Evolutionary conservation across 2,888 invertebrate species (phyloP).

Genomic region (Hanleya hanleyi): DNA sequence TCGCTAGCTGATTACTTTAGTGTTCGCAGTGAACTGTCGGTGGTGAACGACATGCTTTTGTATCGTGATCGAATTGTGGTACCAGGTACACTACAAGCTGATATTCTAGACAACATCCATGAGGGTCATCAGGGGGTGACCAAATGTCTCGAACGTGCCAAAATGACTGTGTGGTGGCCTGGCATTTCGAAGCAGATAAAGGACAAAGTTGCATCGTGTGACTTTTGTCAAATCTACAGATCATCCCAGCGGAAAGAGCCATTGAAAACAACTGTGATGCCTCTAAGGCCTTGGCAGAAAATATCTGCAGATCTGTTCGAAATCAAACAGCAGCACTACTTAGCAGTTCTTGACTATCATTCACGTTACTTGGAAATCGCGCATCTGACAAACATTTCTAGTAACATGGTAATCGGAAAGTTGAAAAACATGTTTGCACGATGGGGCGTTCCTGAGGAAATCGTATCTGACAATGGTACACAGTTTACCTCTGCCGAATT

Average conservation of each 20-base stretch:
- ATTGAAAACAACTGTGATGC: slow-evolving; percentile 26
- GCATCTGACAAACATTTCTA: slow-evolving; percentile 15
- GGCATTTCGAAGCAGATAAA: slow-evolving; percentile 24
- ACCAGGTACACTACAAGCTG: not conserved
- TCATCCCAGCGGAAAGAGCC: slow-evolving; percentile 34
- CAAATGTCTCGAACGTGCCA: not conserved
- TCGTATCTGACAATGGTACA: slow-evolving; percentile 30
- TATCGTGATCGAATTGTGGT: not conserved
- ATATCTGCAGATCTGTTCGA: slow-evolving; percentile 36
- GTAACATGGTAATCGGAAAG: slow-evolving; percentile 22
- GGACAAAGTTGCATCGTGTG: slow-evolving; percentile 18
- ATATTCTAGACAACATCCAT: slow-evolving; percentile 25
- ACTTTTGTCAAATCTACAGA: slow-evolving; percentile 25
- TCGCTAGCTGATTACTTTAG: too few relatives aligned
- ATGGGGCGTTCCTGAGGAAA: slow-evolving; percentile 30
- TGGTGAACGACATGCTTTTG: too few relatives aligned
- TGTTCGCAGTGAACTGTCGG: too few relatives aligned
- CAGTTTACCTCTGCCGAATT: slow-evolving; percentile 32
- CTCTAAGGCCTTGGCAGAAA: slow-evolving; percentile 34
- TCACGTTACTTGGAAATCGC: slow-evolving; percentile 32
- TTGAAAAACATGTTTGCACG: slow-evolving; percentile 36
- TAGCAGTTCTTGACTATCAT: slow-evolving; percentile 36
- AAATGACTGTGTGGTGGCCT: slow-evolving; percentile 39
- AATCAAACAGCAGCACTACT: slow-evolving; percentile 15
- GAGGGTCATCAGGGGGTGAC: slow-evolving; percentile 29